phyloP scores from a whole-genome alignment of 1,140 invertebrate genomes.

The Neodiprion lecontei region DNA sequence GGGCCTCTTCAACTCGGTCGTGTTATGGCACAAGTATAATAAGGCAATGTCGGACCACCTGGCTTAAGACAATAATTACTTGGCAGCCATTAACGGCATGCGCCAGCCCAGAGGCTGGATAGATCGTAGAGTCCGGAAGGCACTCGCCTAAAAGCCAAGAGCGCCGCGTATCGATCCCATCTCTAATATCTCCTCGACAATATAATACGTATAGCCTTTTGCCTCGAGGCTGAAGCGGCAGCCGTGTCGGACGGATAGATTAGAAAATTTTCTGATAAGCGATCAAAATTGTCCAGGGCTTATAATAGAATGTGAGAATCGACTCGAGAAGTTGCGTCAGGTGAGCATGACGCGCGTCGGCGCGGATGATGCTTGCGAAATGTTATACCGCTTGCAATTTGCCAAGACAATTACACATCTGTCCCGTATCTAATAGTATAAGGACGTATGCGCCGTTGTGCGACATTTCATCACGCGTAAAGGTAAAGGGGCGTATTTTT shows the following conservation, averaged over 20 bases:
- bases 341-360: too few species aligned
- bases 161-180: not conserved
- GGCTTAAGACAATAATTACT: conserved; percentile 51
- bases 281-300: not conserved
- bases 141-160: not conserved
- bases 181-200: not conserved
- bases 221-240: not conserved
- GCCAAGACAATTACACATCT: too few species aligned
- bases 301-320: too few species aligned
- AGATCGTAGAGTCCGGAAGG: not conserved
- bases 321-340: too few species aligned
- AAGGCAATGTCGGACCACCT: conserved; percentile 48
- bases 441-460: too few species aligned
- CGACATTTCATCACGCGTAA: too few species aligned
- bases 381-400: too few species aligned
- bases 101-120: conserved; percentile 22
- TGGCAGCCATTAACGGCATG: conserved; percentile 44
- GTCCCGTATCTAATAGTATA: too few species aligned
- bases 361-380: too few species aligned
- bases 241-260: not conserved
- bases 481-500: too few species aligned
- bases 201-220: too few species aligned
- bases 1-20: conserved; percentile 4
- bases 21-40: conserved; percentile 41
- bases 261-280: conserved; percentile 3